Evolutionary conservation across 2,888 invertebrate genomes (phyloP).

Genomic region (Platycnemis pennipes): DNA sequence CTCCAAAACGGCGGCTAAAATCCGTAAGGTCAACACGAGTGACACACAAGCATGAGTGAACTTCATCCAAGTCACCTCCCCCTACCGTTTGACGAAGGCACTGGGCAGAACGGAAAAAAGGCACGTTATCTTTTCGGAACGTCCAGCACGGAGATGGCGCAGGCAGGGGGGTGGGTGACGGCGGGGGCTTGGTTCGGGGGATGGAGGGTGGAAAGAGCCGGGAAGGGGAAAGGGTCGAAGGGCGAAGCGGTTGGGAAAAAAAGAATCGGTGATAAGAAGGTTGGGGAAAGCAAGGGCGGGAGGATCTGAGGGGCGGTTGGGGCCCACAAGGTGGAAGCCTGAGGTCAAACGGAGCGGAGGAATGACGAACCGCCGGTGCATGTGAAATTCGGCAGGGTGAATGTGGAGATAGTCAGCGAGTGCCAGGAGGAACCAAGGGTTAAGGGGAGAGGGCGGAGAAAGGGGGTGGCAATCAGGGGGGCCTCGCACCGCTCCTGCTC

Average conservation of each 20-base stretch:
- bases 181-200: too few relatives aligned
- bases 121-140: slow-evolving; percentile 9
- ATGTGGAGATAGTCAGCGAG: slow-evolving; percentile 65
- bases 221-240: not conserved
- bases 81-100: slow-evolving; percentile 14
- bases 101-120: slow-evolving; percentile 21
- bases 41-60: slow-evolving; percentile 23
- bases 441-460: not conserved
- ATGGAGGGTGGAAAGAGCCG: too few relatives aligned
- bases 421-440: slow-evolving; percentile 63
- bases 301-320: not conserved
- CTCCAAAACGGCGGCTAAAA: not conserved
- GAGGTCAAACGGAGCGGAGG: slow-evolving; percentile 51
- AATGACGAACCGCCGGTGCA: slow-evolving; percentile 49
- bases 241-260: not conserved
- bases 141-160: slow-evolving; percentile 36
- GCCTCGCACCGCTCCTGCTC: not conserved
- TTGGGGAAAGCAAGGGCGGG: not conserved
- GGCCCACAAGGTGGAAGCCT: not conserved
- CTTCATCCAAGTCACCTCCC: not conserved
- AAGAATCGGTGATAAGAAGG: not conserved
- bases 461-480: not conserved
- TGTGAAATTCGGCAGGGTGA: slow-evolving; percentile 56
- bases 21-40: slow-evolving; percentile 20
- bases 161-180: not conserved